Conservation (phyloP, 2,888 invertebrate species). For the Coremacera marginata region DNA sequence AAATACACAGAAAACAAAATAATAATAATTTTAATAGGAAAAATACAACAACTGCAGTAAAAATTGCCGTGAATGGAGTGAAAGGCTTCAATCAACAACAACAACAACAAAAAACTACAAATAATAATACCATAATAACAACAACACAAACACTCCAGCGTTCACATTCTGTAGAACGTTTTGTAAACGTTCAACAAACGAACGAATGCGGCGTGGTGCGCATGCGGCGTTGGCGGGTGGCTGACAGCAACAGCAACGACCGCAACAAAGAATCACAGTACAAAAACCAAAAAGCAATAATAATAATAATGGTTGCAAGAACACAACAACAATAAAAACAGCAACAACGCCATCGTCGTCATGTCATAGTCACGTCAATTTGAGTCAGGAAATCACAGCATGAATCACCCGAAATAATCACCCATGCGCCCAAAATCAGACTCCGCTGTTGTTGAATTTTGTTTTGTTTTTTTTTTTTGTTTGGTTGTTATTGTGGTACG, state of each 20-base stretch:
- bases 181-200: conserved; percentile 24
- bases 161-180: conserved; percentile 7
- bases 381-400: conserved; percentile 63
- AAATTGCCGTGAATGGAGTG: conserved; percentile 65
- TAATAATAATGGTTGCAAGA: conserved; percentile 56
- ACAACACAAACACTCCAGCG: conserved; percentile 11
- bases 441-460: background rate
- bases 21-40: conserved; percentile 27
- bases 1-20: conserved; percentile 10
- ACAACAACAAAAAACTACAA: conserved; percentile 42
- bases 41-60: conserved; percentile 50
- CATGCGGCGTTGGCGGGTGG: conserved; percentile 39
- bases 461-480: background rate
- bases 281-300: conserved; percentile 8
- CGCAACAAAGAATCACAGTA: conserved; percentile 39
- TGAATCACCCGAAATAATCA: conserved; percentile 57
- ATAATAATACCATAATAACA: too few species aligned
- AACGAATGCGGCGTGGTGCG: conserved; percentile 1
- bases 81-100: conserved; percentile 64
- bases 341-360: conserved; percentile 47
- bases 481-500: background rate
- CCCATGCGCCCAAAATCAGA: conserved; percentile 27
- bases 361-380: conserved; percentile 65
- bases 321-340: conserved; percentile 43
- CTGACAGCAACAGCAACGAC: conserved; percentile 55